A percentile compares a stretch with the other conserved stretches of the same genome.
Conservation (phyloP, 2,797 vertebrate species). For the Bradypodion ventrale region DNA sequence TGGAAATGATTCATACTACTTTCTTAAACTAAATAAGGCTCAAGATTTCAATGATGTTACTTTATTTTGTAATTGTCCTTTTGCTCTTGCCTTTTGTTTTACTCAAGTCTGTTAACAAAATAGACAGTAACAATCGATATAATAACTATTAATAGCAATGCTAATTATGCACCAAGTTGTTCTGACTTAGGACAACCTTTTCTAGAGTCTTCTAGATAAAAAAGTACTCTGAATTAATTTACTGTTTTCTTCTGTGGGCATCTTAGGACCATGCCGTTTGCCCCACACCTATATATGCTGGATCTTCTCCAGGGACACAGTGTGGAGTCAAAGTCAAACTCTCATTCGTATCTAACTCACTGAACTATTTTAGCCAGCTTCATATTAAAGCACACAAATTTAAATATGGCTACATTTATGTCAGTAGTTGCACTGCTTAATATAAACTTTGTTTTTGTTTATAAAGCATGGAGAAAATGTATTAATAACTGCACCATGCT, state of each 20-base stretch:
- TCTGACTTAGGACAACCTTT: too few species aligned
- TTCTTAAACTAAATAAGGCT: neutral
- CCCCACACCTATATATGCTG: too few species aligned
- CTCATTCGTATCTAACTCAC: too few species aligned
- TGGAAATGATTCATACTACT: neutral
- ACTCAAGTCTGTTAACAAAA: neutral
- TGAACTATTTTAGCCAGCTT: too few species aligned
- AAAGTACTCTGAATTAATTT: too few species aligned
- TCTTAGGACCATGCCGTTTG: too few species aligned
- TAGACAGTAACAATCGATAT: neutral
- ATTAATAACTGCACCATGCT: neutral
- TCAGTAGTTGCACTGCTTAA: neutral
- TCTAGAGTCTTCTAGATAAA: too few species aligned
- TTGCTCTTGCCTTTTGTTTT: neutral
- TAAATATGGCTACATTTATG: neutral
- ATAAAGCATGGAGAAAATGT: neutral
- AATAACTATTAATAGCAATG: neutral
- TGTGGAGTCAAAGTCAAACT: too few species aligned
- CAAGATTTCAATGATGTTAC: neutral
- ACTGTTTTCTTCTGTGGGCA: too few species aligned
- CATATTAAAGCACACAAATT: neutral
- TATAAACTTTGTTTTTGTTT: neutral
- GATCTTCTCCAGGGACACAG: too few species aligned
- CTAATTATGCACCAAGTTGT: too few species aligned
- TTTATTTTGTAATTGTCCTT: neutral